Evolutionary conservation across 2,113 vertebrate genomes (phyloP).

Genomic region (Sapayoa aenigma): DNA sequence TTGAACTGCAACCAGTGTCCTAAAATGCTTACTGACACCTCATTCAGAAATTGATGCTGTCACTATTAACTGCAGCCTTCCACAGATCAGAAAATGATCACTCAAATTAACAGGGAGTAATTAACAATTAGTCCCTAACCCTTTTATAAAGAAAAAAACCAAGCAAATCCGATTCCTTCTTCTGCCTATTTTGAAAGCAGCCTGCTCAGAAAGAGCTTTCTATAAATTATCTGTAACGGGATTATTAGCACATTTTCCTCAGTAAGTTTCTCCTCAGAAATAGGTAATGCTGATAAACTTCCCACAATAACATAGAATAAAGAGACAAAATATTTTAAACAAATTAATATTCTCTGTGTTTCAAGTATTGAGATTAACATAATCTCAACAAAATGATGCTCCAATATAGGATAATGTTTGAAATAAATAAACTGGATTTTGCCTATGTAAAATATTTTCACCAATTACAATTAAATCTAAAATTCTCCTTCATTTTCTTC

Average conservation of each 20-base stretch:
- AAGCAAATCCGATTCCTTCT: background rate
- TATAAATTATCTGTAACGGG: background rate
- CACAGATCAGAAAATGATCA: background rate
- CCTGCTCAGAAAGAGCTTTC: background rate
- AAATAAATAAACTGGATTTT: background rate
- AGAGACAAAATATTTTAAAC: background rate
- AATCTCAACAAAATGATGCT: background rate
- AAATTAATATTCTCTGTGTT: background rate
- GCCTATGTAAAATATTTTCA: background rate
- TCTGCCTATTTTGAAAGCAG: background rate
- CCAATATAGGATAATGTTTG: background rate
- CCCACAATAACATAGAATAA: background rate
- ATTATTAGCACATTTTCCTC: background rate
- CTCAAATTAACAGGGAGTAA: background rate
- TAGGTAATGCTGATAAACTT: background rate
- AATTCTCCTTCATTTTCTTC: background rate
- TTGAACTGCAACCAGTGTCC: accelerated
- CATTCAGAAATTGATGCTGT: background rate
- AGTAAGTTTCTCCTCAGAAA: background rate
- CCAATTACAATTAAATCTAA: background rate
- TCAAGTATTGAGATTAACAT: background rate
- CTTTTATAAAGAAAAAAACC: background rate
- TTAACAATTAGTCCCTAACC: background rate
- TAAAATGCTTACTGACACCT: background rate
- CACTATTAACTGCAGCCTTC: background rate